Percentiles rank a stretch among this genome's conserved stretches.
phyloP scores from a whole-genome alignment of 1,140 invertebrate species.

The Drosophila repletoides region DNA sequence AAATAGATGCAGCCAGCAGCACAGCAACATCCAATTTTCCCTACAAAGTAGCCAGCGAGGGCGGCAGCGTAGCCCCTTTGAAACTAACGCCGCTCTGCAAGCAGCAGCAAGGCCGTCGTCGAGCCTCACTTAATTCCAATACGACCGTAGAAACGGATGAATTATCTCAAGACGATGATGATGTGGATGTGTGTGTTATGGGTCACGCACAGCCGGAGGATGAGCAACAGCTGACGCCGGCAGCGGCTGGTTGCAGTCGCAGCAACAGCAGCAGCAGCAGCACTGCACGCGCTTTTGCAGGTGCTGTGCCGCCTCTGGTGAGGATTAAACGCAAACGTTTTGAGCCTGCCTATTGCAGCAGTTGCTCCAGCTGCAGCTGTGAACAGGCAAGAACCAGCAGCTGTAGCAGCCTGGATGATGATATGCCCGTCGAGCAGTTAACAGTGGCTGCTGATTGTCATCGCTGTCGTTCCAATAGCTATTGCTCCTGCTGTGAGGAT shows the following conservation, averaged over 20 bases:
- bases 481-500: constrained; percentile 51
- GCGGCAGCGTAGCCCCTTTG: constrained; percentile 55
- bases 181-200: constrained; percentile 47
- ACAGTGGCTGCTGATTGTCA: constrained; percentile 74
- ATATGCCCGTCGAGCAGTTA: constrained; percentile 46
- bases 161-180: constrained; percentile 60
- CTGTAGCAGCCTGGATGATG: constrained; percentile 73
- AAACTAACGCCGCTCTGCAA: constrained; percentile 58
- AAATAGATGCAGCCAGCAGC: constrained; percentile 78
- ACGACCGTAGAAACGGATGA: constrained; percentile 77
- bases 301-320: constrained; percentile 52
- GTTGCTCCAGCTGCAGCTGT: constrained; percentile 71
- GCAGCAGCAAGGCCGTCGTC: constrained; percentile 47
- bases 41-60: constrained; percentile 67
- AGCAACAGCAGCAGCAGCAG: constrained; percentile 47
- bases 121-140: constrained; percentile 68
- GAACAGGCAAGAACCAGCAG: constrained; percentile 51
- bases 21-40: constrained; percentile 78
- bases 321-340: constrained; percentile 70
- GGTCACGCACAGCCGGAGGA: constrained; percentile 63
- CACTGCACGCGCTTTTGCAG: constrained; percentile 37
- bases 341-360: constrained; percentile 62
- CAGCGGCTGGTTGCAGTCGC: background rate
- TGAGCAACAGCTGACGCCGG: constrained; percentile 52
- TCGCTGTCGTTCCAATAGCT: constrained; percentile 69